phyloP scores from a whole-genome alignment of 2,797 vertebrate species.

The Oreortyx pictus region DNA sequence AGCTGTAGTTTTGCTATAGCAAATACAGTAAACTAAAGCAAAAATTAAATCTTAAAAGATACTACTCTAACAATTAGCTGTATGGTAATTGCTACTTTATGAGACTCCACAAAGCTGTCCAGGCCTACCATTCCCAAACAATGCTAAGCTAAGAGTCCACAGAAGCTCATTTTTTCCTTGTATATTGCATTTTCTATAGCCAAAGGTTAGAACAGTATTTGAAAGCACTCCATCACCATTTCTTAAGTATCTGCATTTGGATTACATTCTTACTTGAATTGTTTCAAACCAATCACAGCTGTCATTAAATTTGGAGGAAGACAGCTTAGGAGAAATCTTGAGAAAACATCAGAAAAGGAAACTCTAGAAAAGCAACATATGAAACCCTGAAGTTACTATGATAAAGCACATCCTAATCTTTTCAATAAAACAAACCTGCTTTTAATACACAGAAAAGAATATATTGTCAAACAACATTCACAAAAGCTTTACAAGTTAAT shows the following conservation, averaged over 20 bases:
- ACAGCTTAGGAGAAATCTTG: not conserved
- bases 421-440: not conserved
- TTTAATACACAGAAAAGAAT: not conserved
- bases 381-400: not conserved
- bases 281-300: not conserved
- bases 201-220: not conserved
- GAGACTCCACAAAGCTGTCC: not conserved
- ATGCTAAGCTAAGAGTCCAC: fast-evolving
- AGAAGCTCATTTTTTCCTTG: not conserved
- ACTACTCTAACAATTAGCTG: not conserved
- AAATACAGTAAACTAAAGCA: not conserved
- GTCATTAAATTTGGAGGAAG: not conserved
- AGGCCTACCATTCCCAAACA: not conserved
- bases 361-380: not conserved
- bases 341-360: not conserved
- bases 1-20: not conserved
- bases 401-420: not conserved
- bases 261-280: not conserved
- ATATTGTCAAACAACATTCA: slow-evolving; percentile 58
- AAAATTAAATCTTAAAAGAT: not conserved
- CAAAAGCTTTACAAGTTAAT: slow-evolving; percentile 62
- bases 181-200: not conserved
- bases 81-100: not conserved
- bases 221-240: not conserved
- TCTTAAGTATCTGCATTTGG: not conserved